Evolutionary conservation across 2,113 vertebrate genomes (phyloP), one percentile per base, ranked within the genome.

Genomic region (Centropus unirufus): DNA sequence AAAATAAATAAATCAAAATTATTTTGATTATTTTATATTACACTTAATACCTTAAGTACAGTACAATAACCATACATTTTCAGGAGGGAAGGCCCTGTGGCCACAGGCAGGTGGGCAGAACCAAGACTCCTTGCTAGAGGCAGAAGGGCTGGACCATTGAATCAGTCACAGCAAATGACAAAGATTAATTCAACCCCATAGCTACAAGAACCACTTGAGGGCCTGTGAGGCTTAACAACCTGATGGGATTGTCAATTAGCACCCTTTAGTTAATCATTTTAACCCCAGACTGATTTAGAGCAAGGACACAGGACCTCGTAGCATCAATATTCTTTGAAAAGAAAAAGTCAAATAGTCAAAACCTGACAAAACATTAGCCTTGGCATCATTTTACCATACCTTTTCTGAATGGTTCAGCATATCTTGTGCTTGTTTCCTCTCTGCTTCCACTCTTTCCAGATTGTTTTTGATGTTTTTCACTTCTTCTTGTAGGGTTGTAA

Each of bases 391-490:
- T 74, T 55, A 66, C 78, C 51, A 19, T 97, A 99, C 99, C 98
- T 99, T 99, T 97, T 99, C 99, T 93, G 99, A 98, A 95, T 98
- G 98, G 97, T 99, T 99, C 97, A 98, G 98, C 96, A 98, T 98
- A 87, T 99, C 99, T 92, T 99, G 99, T 69, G 98, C 98, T 93
- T 99, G 99, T 96, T 99, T 99, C 93, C 98, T 99, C 95, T 99
- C 99, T 0, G 72, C 91, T 97, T 99, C 99, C 68, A 98, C 98
- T 98, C 98, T 99, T 86, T 99, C 98, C 44, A 99, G 98, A 92
- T 97, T 98, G 93, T 98, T 97, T 97, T 99, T 99, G 94, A 99
- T 84, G 93, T 98, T 98, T 96, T 98, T 99, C 70, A 99, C 98
- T 93, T 99, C 99, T 92, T 99, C 99, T 97, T 99, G 99, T 95